phyloP scores from a whole-genome alignment of 37 sponge, comb jelly and placozoan species.

The Beroe forskalii region DNA sequence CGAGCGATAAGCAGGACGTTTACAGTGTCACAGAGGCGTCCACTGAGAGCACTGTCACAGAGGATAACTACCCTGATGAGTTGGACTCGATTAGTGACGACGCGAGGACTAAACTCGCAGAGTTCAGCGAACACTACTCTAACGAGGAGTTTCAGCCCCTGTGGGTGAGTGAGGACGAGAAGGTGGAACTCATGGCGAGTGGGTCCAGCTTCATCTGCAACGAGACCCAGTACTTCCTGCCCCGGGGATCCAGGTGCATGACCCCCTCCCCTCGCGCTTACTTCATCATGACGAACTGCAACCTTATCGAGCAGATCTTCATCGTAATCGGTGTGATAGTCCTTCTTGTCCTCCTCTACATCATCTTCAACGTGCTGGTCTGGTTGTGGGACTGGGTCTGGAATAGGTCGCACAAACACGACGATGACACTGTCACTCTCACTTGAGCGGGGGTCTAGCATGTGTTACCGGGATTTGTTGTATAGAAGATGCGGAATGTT shows the following conservation, averaged over 20 bases:
- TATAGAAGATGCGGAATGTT: no score
- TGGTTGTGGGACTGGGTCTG: slow-evolving; percentile 54
- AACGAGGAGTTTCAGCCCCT: background rate
- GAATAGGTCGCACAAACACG: slow-evolving; percentile 24
- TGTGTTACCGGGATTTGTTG: no score
- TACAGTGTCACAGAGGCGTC: background rate
- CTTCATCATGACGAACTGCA: slow-evolving; percentile 58
- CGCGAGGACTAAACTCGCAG: background rate
- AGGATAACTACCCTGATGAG: background rate
- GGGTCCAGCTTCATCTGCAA: slow-evolving; percentile 14
- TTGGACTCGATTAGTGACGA: background rate
- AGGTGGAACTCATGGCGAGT: slow-evolving; percentile 44
- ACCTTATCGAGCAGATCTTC: slow-evolving; percentile 5
- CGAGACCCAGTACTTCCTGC: slow-evolving; percentile 22
- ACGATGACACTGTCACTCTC: slow-evolving; percentile 4
- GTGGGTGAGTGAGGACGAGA: slow-evolving; percentile 33
- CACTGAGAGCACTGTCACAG: background rate
- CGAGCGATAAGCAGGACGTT: background rate
- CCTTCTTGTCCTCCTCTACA: slow-evolving; percentile 10
- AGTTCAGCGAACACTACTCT: slow-evolving; percentile 21
- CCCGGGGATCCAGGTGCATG: slow-evolving; percentile 14
- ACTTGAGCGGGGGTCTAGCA: no score
- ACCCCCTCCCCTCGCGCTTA: slow-evolving; percentile 16
- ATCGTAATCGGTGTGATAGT: slow-evolving; percentile 47
- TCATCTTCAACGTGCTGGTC: slow-evolving; percentile 44